Evolutionary conservation across 2,113 vertebrate genomes (phyloP).

Genomic region (Bos taurus): DNA sequence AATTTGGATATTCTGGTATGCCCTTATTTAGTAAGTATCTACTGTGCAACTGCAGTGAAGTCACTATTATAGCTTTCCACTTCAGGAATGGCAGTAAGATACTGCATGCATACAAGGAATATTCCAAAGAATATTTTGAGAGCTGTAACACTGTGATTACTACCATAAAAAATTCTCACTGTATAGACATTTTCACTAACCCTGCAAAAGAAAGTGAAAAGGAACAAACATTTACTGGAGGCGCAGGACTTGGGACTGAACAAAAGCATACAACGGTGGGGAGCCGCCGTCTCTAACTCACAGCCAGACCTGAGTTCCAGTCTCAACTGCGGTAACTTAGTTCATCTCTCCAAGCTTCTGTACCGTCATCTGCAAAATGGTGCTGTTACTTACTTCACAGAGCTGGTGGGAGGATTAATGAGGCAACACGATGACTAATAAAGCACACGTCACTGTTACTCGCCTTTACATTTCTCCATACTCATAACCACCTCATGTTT

Average conservation of each 20-base stretch:
- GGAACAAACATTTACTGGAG: background rate
- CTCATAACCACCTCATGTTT: background rate
- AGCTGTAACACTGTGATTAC: constrained; percentile 9
- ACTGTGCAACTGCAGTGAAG: constrained; percentile 34
- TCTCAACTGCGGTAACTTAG: background rate
- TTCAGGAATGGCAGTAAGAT: constrained; percentile 46
- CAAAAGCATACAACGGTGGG: background rate
- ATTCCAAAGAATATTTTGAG: background rate
- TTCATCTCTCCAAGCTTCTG: constrained; percentile 1
- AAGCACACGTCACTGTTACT: background rate
- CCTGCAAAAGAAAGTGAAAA: background rate
- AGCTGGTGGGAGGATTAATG: background rate
- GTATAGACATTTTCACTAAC: background rate
- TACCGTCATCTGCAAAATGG: constrained; percentile 2
- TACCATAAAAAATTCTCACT: constrained; percentile 1
- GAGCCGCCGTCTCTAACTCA: background rate
- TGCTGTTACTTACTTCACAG: background rate
- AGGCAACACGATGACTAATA: background rate
- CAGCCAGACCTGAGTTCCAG: background rate
- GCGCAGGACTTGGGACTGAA: background rate
- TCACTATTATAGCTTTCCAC: background rate
- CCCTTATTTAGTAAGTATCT: constrained; percentile 56
- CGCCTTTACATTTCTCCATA: background rate
- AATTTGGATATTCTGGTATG: constrained; percentile 31
- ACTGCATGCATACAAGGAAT: constrained; percentile 12